These are phyloP conservation scores for Cosmia trapezina DNA, from an alignment of 2,888 invertebrate species.

Conservation along the genomic window DNA sequence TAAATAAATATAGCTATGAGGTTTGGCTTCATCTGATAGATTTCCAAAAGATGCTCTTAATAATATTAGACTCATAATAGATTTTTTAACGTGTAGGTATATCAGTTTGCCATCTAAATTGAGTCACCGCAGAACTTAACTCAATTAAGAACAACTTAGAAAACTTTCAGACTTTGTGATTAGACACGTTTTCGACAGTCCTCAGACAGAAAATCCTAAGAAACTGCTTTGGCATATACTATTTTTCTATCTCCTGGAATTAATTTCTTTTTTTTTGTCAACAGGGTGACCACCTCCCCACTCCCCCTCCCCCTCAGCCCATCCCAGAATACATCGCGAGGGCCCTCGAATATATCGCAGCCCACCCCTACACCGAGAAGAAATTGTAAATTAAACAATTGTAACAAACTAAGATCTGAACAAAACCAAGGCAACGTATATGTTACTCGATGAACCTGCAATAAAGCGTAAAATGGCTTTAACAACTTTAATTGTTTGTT, in stretches of 20 bases:
- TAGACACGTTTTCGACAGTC: no score
- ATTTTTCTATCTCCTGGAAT: neutral
- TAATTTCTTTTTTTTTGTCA: slow-evolving; percentile 42
- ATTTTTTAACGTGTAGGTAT: neutral
- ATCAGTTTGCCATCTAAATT: no score
- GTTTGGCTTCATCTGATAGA: neutral
- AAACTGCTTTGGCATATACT: no score
- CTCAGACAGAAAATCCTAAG: no score
- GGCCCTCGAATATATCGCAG: slow-evolving; percentile 83
- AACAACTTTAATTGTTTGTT: slow-evolving; percentile 63
- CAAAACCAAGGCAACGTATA: slow-evolving; percentile 50
- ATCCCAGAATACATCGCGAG: slow-evolving; percentile 86
- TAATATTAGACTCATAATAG: neutral
- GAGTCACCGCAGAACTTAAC: no score
- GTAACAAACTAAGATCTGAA: slow-evolving; percentile 29
- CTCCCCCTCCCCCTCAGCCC: slow-evolving; percentile 80
- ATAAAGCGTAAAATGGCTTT: slow-evolving; percentile 66
- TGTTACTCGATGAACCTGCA: slow-evolving; percentile 23
- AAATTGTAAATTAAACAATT: slow-evolving; percentile 45
- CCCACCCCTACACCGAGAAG: slow-evolving; percentile 82
- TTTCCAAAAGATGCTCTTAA: neutral
- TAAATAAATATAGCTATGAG: slow-evolving; percentile 13
- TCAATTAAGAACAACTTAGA: no score
- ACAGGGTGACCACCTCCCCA: slow-evolving; percentile 78
- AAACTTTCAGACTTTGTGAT: neutral